phyloP scores from a whole-genome alignment of 1,140 invertebrate genomes.

The Palaemon carinicauda region DNA sequence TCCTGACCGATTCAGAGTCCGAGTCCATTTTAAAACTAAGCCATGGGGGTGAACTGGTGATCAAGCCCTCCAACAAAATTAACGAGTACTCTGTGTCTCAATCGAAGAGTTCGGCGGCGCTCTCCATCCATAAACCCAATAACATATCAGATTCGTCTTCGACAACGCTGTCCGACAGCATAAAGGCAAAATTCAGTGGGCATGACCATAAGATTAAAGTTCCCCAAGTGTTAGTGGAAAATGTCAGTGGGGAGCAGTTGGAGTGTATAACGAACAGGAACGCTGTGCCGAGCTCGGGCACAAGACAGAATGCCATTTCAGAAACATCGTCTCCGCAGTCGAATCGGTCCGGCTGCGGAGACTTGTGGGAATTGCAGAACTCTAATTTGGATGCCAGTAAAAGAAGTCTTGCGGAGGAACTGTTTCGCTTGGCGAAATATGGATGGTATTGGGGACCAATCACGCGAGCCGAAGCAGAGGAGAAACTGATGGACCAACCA shows the following conservation, averaged over 20 bases:
- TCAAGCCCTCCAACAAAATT: not conserved
- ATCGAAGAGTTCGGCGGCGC: too few species aligned
- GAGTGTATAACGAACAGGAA: not conserved
- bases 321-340: constrained; percentile 41
- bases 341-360: constrained; percentile 7
- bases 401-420: constrained; percentile 67
- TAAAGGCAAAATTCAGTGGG: not conserved
- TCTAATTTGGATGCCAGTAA: constrained; percentile 37
- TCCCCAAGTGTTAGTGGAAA: constrained; percentile 32
- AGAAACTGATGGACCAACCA: constrained; percentile 74
- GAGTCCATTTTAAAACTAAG: not conserved
- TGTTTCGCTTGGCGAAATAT: constrained; percentile 71
- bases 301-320: constrained; percentile 47
- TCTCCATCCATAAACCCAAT: not conserved
- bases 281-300: not conserved
- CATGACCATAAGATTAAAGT: not conserved
- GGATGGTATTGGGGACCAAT: constrained; percentile 77
- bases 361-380: constrained; percentile 19
- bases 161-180: not conserved
- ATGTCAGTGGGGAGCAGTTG: not conserved
- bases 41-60: not conserved
- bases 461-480: constrained; percentile 72
- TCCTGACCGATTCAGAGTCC: constrained; percentile 20
- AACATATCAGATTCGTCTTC: constrained; percentile 12
- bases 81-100: too few species aligned